Percentiles rank a stretch among this genome's conserved stretches.
These are phyloP conservation scores for Panurus biarmicus DNA, from an alignment of 2,113 vertebrate species.

Conservation along the genomic window DNA sequence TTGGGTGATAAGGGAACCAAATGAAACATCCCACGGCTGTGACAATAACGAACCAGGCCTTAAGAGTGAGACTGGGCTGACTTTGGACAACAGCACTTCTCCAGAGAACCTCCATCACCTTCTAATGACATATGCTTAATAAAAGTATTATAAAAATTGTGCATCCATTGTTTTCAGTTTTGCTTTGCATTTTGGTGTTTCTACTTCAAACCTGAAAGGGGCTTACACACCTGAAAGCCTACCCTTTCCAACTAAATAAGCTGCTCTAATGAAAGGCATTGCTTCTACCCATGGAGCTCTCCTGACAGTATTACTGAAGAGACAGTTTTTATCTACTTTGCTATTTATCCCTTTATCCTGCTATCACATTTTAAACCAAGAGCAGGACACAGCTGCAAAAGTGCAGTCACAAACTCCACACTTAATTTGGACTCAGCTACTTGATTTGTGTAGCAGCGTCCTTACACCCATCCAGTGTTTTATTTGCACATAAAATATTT, in stretches of 20 bases:
- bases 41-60: background rate
- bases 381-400: background rate
- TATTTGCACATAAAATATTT: background rate
- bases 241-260: background rate
- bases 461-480: background rate
- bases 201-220: background rate
- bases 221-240: background rate
- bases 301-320: background rate
- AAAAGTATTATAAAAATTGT: background rate
- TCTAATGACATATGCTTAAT: background rate
- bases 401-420: background rate
- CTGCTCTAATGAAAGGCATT: background rate
- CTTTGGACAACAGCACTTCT: background rate
- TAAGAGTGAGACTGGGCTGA: background rate
- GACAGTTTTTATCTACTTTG: background rate
- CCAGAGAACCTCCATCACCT: background rate
- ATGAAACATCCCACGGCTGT: constrained; percentile 11
- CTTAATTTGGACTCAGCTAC: background rate
- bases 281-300: background rate
- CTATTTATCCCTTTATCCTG: background rate
- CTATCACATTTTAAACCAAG: background rate
- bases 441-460: background rate
- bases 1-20: background rate
- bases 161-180: background rate
- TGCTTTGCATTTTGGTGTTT: background rate